Evolutionary conservation across 2,113 vertebrate genomes (phyloP).

Genomic region (Alosa alosa): DNA sequence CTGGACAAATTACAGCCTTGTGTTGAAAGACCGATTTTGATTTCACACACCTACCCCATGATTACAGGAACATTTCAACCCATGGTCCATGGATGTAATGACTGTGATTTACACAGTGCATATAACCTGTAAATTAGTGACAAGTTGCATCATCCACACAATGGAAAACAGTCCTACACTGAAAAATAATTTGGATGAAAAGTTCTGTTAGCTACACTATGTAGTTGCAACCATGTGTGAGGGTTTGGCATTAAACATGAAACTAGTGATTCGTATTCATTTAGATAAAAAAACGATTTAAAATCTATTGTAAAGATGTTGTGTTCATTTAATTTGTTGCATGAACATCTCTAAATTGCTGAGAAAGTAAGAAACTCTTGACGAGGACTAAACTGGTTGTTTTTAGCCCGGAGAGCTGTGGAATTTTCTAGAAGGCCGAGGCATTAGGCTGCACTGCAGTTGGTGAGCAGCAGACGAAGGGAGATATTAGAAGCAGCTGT

Average conservation of each 20-base stretch:
- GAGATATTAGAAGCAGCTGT: slow-evolving; percentile 50
- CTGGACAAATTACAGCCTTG: neutral
- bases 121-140: too few relatives aligned
- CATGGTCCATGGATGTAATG: neutral
- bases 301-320: too few relatives aligned
- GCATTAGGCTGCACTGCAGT: neutral
- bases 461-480: neutral
- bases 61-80: neutral
- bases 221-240: too few relatives aligned
- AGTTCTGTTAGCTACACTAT: too few relatives aligned
- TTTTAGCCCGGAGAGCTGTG: neutral
- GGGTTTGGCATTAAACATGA: too few relatives aligned
- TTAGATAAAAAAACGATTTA: too few relatives aligned
- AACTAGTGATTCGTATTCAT: too few relatives aligned
- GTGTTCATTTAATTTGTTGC: too few relatives aligned
- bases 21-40: neutral
- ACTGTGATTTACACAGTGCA: neutral
- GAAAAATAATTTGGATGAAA: too few relatives aligned
- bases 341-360: neutral
- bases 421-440: neutral
- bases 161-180: too few relatives aligned
- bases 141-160: too few relatives aligned
- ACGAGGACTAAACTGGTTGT: neutral
- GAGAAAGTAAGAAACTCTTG: neutral
- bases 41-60: neutral